Conservation (phyloP, 1,140 invertebrate species). For the Drosophila neocordata region DNA sequence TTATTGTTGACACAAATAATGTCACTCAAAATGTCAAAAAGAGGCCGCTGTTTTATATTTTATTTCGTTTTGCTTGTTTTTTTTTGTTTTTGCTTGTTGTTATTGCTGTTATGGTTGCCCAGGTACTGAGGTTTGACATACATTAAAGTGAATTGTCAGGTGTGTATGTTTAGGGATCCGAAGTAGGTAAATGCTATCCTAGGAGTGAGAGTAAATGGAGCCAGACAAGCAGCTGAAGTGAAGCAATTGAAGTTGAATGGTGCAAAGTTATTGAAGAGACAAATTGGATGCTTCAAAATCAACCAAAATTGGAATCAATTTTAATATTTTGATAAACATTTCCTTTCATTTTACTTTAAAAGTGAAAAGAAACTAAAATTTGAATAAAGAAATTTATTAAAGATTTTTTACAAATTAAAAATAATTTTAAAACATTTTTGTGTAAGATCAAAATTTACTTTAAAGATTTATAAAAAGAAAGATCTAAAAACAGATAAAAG, state of each 20-base stretch:
- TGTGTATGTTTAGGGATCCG: constrained; percentile 41
- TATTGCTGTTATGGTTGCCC: constrained; percentile 28
- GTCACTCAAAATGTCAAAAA: constrained; percentile 79
- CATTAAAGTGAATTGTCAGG: constrained; percentile 75
- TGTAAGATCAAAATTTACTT: too few species aligned
- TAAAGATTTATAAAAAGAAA: too few species aligned
- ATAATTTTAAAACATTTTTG: too few species aligned
- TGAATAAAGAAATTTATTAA: too few species aligned
- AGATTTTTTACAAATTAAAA: too few species aligned
- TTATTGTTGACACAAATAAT: constrained; percentile 80
- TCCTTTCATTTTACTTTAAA: not conserved
- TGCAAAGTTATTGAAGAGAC: not conserved
- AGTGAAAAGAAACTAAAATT: too few species aligned
- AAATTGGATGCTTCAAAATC: not conserved
- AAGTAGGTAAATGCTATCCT: not conserved
- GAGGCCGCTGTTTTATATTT: constrained; percentile 54
- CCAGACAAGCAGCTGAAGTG: not conserved
- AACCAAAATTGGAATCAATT: not conserved
- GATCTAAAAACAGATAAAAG: too few species aligned
- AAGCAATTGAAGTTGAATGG: not conserved
- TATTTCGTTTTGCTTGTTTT: constrained; percentile 39
- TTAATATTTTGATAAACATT: not conserved
- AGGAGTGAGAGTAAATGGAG: not conserved
- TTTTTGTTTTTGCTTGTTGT: constrained; percentile 19
- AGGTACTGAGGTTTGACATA: constrained; percentile 68